A percentile compares a stretch with the other conserved stretches of the same genome.
Conservation (phyloP, 1,140 invertebrate species). For the Lepidurus arcticus region DNA sequence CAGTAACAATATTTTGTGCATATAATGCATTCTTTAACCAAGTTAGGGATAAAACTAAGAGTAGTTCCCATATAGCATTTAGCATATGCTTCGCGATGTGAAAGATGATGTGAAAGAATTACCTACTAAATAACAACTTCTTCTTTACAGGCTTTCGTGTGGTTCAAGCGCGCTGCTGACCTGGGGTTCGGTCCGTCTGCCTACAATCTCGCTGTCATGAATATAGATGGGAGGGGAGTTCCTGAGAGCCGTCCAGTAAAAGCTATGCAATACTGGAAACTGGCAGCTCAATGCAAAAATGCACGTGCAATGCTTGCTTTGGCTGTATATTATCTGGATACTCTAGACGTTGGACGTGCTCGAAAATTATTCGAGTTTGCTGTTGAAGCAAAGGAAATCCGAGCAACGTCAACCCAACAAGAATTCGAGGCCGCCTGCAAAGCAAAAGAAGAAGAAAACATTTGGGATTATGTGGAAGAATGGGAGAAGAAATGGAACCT, state of each 20-base stretch:
- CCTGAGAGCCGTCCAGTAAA: constrained; percentile 22
- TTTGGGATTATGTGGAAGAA: too few species aligned
- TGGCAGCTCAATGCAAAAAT: not conserved
- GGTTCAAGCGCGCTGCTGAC: constrained; percentile 31
- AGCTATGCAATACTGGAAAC: constrained; percentile 34
- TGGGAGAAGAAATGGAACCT: too few species aligned
- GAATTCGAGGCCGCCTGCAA: not conserved
- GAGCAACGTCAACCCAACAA: not conserved
- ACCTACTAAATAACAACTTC: not conserved
- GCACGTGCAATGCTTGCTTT: constrained; percentile 32
- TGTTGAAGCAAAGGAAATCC: not conserved
- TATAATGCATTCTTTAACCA: not conserved
- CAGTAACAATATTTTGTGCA: not conserved
- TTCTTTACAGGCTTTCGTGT: not conserved
- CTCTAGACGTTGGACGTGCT: not conserved
- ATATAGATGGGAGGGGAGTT: not conserved
- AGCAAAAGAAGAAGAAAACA: not conserved
- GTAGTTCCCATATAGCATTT: too few species aligned
- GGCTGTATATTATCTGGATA: not conserved
- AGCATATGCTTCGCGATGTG: too few species aligned
- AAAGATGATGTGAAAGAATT: too few species aligned
- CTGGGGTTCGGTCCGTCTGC: constrained; percentile 20
- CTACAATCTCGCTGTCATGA: constrained; percentile 34
- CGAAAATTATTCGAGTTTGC: not conserved
- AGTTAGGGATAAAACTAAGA: not conserved